Conservation (phyloP, 2,888 invertebrate genomes). For the Sisyra nigra region DNA sequence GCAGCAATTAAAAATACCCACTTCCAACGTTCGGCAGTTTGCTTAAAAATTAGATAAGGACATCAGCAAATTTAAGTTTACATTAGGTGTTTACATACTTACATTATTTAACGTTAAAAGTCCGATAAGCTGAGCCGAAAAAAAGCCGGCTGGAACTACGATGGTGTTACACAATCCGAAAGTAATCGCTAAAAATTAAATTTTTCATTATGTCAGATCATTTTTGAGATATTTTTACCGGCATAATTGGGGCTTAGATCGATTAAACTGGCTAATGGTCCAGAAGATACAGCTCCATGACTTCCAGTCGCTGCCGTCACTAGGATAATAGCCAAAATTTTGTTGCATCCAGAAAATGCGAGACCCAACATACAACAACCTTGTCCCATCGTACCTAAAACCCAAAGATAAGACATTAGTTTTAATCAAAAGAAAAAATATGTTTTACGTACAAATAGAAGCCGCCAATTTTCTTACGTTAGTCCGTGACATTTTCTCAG, state of each 20-base stretch:
- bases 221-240: slow-evolving; percentile 21
- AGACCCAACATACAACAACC: slow-evolving; percentile 43
- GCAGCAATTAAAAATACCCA: slow-evolving; percentile 39
- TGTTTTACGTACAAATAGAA: slow-evolving; percentile 36
- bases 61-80: too few species aligned
- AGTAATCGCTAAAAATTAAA: slow-evolving; percentile 30
- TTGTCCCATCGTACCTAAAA: slow-evolving; percentile 37
- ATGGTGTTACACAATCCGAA: slow-evolving; percentile 44
- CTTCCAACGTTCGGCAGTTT: slow-evolving; percentile 43
- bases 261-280: slow-evolving; percentile 46
- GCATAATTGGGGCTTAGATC: slow-evolving; percentile 49
- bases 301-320: slow-evolving; percentile 43
- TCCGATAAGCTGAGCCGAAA: slow-evolving; percentile 45
- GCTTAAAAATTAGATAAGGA: slow-evolving; percentile 34
- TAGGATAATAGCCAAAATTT: slow-evolving; percentile 37
- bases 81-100: background rate
- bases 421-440: too few species aligned
- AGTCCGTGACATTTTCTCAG: slow-evolving; percentile 37
- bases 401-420: too few species aligned
- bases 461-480: slow-evolving; percentile 48
- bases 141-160: slow-evolving; percentile 38
- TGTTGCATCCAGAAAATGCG: slow-evolving; percentile 45
- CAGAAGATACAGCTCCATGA: slow-evolving; percentile 50
- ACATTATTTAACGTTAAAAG: slow-evolving; percentile 29
- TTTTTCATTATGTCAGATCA: background rate